These are phyloP conservation scores for Haemorhous mexicanus DNA, from an alignment of 2,113 vertebrate species.

Conservation along the genomic window DNA sequence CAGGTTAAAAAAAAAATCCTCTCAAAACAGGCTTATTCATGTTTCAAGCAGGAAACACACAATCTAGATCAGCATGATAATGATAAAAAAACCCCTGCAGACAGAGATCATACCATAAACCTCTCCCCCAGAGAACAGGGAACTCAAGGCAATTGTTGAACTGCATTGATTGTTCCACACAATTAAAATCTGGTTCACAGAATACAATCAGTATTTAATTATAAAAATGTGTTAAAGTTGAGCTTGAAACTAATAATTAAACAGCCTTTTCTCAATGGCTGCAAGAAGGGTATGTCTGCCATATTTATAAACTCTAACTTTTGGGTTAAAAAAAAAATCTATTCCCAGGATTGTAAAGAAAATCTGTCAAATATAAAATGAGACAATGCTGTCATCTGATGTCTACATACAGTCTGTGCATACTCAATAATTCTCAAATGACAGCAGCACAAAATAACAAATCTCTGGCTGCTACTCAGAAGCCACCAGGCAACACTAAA, in stretches of 20 bases:
- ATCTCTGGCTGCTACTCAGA: background rate
- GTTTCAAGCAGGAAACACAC: background rate
- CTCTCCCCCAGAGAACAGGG: background rate
- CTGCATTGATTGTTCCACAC: background rate
- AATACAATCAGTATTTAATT: background rate
- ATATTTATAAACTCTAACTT: background rate
- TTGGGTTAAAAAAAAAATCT: background rate
- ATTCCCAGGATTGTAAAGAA: background rate
- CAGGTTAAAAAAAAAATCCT: background rate
- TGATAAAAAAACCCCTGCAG: background rate
- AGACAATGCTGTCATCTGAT: background rate
- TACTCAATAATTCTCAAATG: background rate
- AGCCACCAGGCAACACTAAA: background rate
- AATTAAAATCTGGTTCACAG: background rate
- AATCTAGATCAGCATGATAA: background rate
- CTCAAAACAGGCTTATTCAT: background rate
- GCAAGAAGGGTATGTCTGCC: background rate
- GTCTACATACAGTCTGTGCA: background rate
- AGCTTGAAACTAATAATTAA: background rate
- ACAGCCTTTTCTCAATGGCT: background rate
- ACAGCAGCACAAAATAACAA: background rate
- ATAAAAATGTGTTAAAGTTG: background rate
- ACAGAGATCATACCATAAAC: background rate
- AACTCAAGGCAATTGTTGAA: background rate
- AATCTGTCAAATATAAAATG: background rate